phyloP scores from a whole-genome alignment of 1,140 invertebrate genomes.

The Scaptomyza pallida region DNA sequence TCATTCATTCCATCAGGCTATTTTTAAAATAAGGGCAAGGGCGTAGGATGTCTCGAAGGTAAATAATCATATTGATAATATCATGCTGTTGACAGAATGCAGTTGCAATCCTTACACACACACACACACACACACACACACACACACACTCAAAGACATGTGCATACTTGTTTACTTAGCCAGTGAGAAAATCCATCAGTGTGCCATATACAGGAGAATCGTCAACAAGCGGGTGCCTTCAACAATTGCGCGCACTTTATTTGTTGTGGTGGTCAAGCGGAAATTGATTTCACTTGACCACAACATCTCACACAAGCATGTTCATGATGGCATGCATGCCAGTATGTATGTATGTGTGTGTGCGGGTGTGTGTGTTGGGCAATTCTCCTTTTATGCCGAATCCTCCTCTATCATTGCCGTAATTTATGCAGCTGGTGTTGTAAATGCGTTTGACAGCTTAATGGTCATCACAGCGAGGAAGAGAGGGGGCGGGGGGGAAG shows the following conservation, averaged over 20 bases:
- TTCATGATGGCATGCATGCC: neutral
- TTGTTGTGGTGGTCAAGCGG: slow-evolving; percentile 18
- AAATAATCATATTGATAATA: no score
- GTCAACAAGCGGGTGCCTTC: neutral
- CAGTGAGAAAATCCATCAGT: neutral
- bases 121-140: no score
- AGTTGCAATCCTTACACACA: no score
- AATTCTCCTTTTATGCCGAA: neutral
- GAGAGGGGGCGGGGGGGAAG: neutral
- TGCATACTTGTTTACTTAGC: no score
- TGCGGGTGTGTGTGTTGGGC: neutral
- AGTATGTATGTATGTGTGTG: neutral
- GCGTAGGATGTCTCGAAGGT: no score
- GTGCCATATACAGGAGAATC: no score
- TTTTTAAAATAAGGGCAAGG: no score
- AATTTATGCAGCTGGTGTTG: slow-evolving; percentile 33
- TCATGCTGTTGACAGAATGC: no score
- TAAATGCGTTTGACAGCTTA: slow-evolving; percentile 24
- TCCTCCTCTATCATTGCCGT: slow-evolving; percentile 9
- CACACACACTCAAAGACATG: no score
- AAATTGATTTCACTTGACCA: slow-evolving; percentile 50
- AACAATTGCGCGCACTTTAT: slow-evolving; percentile 17
- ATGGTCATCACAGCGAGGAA: slow-evolving; percentile 3
- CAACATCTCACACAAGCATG: slow-evolving; percentile 4
- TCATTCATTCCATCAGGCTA: no score